Conservation (phyloP, 2,888 invertebrate genomes). For the Xestia c-nigrum region DNA sequence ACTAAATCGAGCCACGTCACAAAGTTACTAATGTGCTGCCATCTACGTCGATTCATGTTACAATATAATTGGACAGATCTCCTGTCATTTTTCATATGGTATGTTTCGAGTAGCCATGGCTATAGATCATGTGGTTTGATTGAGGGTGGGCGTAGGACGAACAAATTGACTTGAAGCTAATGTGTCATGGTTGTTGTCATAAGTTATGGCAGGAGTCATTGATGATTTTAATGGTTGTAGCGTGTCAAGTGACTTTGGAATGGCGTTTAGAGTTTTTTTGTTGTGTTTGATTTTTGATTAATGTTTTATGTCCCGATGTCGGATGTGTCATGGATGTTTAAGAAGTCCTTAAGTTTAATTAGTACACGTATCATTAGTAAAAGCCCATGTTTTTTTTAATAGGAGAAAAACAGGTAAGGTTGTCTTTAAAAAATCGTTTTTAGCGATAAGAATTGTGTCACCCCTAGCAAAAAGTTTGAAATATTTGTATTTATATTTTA, state of each 20-base stretch:
- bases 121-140: slow-evolving; percentile 74
- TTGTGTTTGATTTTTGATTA: background rate
- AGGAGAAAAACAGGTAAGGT: no score
- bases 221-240: slow-evolving; percentile 49
- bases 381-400: background rate
- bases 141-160: slow-evolving; percentile 74
- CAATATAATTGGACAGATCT: slow-evolving; percentile 86
- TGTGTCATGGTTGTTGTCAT: slow-evolving; percentile 48
- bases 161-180: slow-evolving; percentile 76
- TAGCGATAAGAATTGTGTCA: no score
- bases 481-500: no score
- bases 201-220: slow-evolving; percentile 49
- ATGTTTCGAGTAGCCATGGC: slow-evolving; percentile 58
- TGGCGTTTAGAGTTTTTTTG: slow-evolving; percentile 11
- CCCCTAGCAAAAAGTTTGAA: no score
- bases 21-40: slow-evolving; percentile 72
- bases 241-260: slow-evolving; percentile 49
- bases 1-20: slow-evolving; percentile 55
- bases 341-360: background rate
- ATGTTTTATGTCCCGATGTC: slow-evolving; percentile 1
- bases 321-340: background rate
- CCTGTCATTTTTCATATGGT: slow-evolving; percentile 80
- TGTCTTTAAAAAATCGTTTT: no score
- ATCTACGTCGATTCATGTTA: slow-evolving; percentile 78
- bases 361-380: background rate